Evolutionary conservation across 2,888 invertebrate genomes (phyloP).

Genomic region (Drosophila anceps): DNA sequence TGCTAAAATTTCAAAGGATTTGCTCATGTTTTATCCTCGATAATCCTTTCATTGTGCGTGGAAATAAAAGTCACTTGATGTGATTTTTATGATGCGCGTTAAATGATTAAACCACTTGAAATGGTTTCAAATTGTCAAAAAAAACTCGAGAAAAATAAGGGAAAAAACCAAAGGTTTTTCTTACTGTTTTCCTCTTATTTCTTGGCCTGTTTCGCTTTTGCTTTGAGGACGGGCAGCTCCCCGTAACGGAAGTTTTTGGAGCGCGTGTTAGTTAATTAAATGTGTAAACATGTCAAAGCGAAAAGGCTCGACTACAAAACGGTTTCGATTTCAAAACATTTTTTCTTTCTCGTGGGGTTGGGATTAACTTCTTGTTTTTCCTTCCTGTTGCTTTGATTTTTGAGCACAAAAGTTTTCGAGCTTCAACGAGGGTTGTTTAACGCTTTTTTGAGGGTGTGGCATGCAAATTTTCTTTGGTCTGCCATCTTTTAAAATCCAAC

Average conservation of each 20-base stretch:
- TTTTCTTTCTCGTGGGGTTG: slow-evolving; percentile 2
- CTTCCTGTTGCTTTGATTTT: slow-evolving; percentile 62
- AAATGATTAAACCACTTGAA: slow-evolving; percentile 83
- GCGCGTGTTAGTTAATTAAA: slow-evolving; percentile 79
- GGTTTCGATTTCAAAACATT: slow-evolving; percentile 60
- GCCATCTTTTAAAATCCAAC: slow-evolving; percentile 56
- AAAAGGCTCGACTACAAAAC: slow-evolving; percentile 44
- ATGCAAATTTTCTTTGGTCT: slow-evolving; percentile 25
- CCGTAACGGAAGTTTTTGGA: slow-evolving; percentile 65
- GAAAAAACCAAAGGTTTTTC: slow-evolving; percentile 13
- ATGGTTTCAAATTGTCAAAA: slow-evolving; percentile 76
- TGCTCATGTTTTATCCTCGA: not conserved
- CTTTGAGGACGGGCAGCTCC: not conserved
- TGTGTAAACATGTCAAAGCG: slow-evolving; percentile 78
- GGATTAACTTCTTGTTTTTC: slow-evolving; percentile 2
- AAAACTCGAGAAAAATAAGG: slow-evolving; percentile 20
- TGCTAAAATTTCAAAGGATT: slow-evolving; percentile 69
- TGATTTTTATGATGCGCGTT: slow-evolving; percentile 82
- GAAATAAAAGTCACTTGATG: slow-evolving; percentile 79
- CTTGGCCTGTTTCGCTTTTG: slow-evolving; percentile 39
- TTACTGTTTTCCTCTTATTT: slow-evolving; percentile 24
- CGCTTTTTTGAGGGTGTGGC: slow-evolving; percentile 14
- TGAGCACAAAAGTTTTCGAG: slow-evolving; percentile 32
- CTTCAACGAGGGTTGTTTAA: slow-evolving; percentile 5
- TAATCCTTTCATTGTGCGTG: slow-evolving; percentile 62